A percentile compares a stretch with the other conserved stretches of the same genome.
Evolutionary conservation across 2,797 vertebrate species (phyloP).

Genomic region (Crenichthys baileyi): DNA sequence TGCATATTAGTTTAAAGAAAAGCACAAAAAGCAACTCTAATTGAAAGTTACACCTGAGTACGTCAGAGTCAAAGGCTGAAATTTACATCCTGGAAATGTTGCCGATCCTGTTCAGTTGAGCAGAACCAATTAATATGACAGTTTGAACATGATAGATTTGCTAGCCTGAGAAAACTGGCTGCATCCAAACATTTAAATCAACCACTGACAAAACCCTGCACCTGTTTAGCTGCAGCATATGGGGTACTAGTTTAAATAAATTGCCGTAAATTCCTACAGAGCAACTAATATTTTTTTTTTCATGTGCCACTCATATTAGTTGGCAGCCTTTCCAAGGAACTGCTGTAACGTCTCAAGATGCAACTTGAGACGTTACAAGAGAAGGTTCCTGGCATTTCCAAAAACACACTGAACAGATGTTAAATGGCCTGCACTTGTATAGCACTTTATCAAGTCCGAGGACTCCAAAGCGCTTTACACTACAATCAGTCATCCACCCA

Average conservation of each 20-base stretch:
- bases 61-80: constrained; percentile 73
- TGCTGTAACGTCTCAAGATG: not conserved
- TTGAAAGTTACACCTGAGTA: constrained; percentile 80
- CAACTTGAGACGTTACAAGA: constrained; percentile 13
- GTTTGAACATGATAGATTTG: constrained; percentile 80
- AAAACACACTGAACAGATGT: not conserved
- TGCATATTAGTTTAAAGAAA: constrained; percentile 43
- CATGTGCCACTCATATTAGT: not conserved
- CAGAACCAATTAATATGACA: constrained; percentile 84
- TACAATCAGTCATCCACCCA: too few species aligned
- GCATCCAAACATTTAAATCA: constrained; percentile 56
- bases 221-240: constrained; percentile 15
- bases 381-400: not conserved
- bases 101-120: constrained; percentile 78
- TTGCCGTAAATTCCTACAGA: not conserved
- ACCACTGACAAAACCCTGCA: constrained; percentile 50
- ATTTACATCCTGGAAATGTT: constrained; percentile 76
- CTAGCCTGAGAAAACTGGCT: constrained; percentile 55
- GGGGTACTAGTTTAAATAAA: not conserved
- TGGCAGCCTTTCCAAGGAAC: constrained; percentile 13
- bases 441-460: too few species aligned
- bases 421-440: too few species aligned
- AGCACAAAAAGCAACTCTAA: constrained; percentile 54
- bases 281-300: constrained; percentile 1
- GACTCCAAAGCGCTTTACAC: too few species aligned